These are phyloP conservation scores for Nephila pilipes DNA, from an alignment of 1,140 invertebrate genomes.

Conservation along the genomic window DNA sequence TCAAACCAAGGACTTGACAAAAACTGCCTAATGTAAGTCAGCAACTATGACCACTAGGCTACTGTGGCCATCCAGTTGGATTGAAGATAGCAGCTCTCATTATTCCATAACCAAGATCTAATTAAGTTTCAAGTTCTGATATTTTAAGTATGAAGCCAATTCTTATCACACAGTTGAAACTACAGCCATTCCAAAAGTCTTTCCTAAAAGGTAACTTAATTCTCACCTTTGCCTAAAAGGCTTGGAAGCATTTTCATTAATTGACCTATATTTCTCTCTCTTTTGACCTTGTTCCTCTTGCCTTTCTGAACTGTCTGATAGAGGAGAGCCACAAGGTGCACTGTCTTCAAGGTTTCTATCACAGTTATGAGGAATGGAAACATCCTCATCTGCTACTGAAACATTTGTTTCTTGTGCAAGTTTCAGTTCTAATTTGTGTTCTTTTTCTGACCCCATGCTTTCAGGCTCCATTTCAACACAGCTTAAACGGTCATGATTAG, in stretches of 20 bases:
- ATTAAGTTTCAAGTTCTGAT: too few species aligned
- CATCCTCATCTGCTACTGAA: neutral
- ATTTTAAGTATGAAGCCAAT: too few species aligned
- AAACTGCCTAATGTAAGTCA: too few species aligned
- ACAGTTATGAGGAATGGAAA: neutral
- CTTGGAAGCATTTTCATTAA: constrained; percentile 48
- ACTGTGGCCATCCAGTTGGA: too few species aligned
- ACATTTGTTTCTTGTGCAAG: neutral
- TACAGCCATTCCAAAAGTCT: too few species aligned
- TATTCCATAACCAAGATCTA: too few species aligned
- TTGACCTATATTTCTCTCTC: constrained; percentile 53
- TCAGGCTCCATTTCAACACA: neutral
- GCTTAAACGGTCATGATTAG: neutral
- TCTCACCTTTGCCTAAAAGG: constrained; percentile 59
- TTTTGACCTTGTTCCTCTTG: constrained; percentile 25
- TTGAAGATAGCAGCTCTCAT: too few species aligned
- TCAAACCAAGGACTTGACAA: too few species aligned
- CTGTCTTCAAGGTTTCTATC: neutral
- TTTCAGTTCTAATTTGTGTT: neutral
- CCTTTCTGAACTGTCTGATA: constrained; percentile 55
- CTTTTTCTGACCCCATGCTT: neutral
- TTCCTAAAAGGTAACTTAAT: neutral
- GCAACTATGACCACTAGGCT: too few species aligned
- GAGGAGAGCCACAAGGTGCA: constrained; percentile 6
- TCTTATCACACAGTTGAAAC: too few species aligned